Base-by-base conservation (phyloP, 2,113 vertebrate genomes). In the Cyrtonyx montezumae region DNA sequence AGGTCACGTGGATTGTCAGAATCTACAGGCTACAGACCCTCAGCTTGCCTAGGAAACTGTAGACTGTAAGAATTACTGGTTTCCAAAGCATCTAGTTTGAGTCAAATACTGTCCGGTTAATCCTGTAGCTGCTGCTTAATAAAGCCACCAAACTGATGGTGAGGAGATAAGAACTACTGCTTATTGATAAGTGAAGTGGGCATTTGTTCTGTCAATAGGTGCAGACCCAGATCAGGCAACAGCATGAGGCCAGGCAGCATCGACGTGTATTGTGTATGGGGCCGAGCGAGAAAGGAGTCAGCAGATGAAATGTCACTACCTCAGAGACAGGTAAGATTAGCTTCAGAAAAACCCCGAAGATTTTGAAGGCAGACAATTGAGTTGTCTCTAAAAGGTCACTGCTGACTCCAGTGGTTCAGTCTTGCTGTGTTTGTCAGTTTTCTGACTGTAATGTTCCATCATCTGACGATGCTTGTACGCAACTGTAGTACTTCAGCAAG, bases 381-480 rank as follows among this genome's bases (percentile, higher is more conserved):
- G 43, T 73, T 80, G 7, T 40, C 65, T 71, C 58, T 45, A 8
- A 92, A 96, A 96, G 91, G 91, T 90, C 93, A 53, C 40, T 86
- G 91, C 89, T 95, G 95, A 93, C 71, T 91, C 11, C 8, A 25
- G 67, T 76, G 48, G 6, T 92, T 79, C 25, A 11, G 40, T 8
- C 21, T 21, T 65, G 82, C 34, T 26, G 3, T 5, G 28, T 45
- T 32, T 37, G 73, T 28, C 37, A 84, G 70, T 78, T 83, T 25
- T 63, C 34, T 93, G 84, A 84, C 67, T 82, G 83, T 58, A 85
- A 79, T 37, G 73, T 92, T 85, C 79, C 76, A 2, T 43, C 62
- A 40, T 13, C 42, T 87, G 69, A 17, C 65, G 5, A 17, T 32
- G 8, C 23, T 32, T 48, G 53, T 13, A 48, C 22, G 3, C 0